Conservation (phyloP, 2,797 vertebrate genomes). For the Urocyon cinereoargenteus region DNA sequence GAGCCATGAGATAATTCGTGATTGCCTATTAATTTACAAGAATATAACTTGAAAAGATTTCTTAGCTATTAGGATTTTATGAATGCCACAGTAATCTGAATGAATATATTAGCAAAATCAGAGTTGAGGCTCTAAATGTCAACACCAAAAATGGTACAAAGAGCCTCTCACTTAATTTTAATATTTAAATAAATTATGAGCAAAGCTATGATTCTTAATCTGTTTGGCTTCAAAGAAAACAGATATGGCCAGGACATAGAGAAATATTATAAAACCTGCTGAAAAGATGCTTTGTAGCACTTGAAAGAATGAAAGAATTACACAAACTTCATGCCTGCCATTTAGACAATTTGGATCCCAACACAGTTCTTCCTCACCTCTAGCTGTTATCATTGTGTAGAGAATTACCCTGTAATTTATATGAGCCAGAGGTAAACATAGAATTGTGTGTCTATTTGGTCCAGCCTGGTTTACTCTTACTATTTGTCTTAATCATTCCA, state of each 20-base stretch:
- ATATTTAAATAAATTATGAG: slow-evolving; percentile 36
- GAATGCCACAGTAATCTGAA: neutral
- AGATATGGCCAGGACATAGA: neutral
- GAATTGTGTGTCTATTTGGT: neutral
- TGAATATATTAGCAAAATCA: slow-evolving; percentile 30
- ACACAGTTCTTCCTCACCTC: neutral
- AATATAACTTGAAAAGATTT: slow-evolving; percentile 33
- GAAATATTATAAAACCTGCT: neutral
- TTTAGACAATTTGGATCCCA: neutral
- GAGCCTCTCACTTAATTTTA: neutral
- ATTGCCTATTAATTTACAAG: slow-evolving; percentile 31
- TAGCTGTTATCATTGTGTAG: neutral
- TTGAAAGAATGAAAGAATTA: neutral
- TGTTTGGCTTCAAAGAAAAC: neutral
- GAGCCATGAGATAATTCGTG: neutral
- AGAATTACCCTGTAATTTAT: neutral
- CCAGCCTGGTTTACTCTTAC: neutral
- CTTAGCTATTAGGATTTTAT: neutral
- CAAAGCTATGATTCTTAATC: slow-evolving; percentile 2
- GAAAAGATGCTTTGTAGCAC: neutral
- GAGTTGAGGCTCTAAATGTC: neutral
- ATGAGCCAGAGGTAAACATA: neutral
- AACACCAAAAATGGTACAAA: slow-evolving; percentile 10
- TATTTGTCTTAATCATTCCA: neutral
- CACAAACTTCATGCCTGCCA: neutral